Evolutionary conservation across 2,113 vertebrate genomes (phyloP), one percentile per base, ranked within the genome.

Genomic region (Ascaphus truei): DNA sequence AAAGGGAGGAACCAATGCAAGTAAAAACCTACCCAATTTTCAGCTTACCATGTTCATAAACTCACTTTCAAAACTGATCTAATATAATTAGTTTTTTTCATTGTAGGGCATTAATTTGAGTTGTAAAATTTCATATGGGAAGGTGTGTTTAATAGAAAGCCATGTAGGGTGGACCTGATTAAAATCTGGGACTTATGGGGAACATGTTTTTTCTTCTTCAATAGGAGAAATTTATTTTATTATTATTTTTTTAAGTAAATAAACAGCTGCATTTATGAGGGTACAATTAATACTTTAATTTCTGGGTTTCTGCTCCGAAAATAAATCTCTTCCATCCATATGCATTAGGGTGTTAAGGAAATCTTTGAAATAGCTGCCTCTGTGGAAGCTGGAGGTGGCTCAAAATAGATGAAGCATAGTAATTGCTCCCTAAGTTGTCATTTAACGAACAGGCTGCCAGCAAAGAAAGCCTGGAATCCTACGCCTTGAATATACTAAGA

Each of bases 361-460:
- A 52, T 52, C 23, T 60, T 29, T 34, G 41, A 29, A 50, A 57
- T 22, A 20, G 55, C 41, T 22, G 66, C 45, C 25, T 61, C 23
- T n/a, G n/a, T 30, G 15, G 25, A 36, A 25, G 31, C 33, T 59
- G 45, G 36, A 52, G 25, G 31, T 39, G 57, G 47, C 31, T 50
- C 33, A 61, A 71, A 71, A 71, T 71, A 71, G 67, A 51, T 23
- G 8, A 23, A 22, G 45, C 30, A 25, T 60, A 69, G 23, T 68
- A 68, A 69, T 69, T 29, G 25, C 56, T 69, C 66, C 66, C 56
- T 51, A 29, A 37, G 45, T 39, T 61, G 56, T 71, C 57, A 43
- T 61, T 71, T 29, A 11, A 18, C 59, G 18, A 48, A 18, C 27
- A 34, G 57, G 27, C 67, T 52, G 67, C 48, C 47, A 31, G n/a